Conservation (phyloP, 2,113 vertebrate genomes). For the Cercocebus atys region DNA sequence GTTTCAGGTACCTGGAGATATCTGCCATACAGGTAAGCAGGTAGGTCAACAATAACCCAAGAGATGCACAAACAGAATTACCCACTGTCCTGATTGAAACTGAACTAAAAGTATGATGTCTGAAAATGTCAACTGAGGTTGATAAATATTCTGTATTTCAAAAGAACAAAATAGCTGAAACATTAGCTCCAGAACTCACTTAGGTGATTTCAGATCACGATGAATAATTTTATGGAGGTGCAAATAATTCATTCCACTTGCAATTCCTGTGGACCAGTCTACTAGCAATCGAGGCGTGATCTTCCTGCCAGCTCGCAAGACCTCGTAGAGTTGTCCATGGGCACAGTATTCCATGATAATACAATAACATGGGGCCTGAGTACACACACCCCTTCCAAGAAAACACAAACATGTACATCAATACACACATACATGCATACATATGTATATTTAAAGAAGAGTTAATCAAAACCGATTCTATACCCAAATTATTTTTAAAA, state of each 20-base stretch:
- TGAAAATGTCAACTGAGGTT: not conserved
- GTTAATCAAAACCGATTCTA: not conserved
- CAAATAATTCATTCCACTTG: conserved; percentile 99
- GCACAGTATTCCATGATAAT: conserved; percentile 99
- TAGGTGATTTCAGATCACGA: conserved; percentile 98
- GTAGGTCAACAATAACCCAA: not conserved
- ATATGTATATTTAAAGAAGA: not conserved
- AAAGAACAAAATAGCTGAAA: not conserved
- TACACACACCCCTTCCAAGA: conserved; percentile 94
- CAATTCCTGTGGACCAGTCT: conserved; percentile 98
- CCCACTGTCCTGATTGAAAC: not conserved
- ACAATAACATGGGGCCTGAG: conserved; percentile 97
- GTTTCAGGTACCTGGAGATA: not conserved
- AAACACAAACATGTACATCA: conserved; percentile 14
- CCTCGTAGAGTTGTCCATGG: conserved; percentile 97
- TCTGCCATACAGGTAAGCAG: not conserved
- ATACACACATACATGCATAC: not conserved
- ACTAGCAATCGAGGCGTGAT: conserved; percentile 94
- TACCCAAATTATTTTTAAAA: not conserved
- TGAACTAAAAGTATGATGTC: not conserved
- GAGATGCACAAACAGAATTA: not conserved
- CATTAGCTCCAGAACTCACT: conserved; percentile 86
- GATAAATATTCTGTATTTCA: conserved; percentile 21
- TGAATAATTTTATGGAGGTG: conserved; percentile 99
- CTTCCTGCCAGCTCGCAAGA: conserved; percentile 94